These are phyloP conservation scores for Cebidichthys violaceus DNA, from an alignment of 2,113 vertebrate species.

Conservation along the genomic window DNA sequence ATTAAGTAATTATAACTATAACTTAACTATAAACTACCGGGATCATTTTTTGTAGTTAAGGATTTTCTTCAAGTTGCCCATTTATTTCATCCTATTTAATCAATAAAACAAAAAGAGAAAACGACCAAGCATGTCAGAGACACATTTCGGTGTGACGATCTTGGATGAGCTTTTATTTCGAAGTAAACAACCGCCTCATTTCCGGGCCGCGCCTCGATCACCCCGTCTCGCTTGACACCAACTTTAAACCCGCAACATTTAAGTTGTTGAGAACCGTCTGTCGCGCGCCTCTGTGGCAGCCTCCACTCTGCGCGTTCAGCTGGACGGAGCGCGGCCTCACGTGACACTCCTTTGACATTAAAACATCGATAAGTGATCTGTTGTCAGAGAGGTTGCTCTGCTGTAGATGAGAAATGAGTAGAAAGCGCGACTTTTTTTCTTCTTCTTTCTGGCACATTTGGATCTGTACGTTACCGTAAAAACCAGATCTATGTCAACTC, in stretches of 20 bases:
- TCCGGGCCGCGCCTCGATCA: constrained; percentile 6
- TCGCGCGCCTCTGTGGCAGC: background rate
- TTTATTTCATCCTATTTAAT: background rate
- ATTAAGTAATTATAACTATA: background rate
- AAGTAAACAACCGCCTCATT: background rate
- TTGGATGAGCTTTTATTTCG: constrained; percentile 51
- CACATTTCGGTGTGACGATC: background rate
- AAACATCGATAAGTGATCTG: background rate
- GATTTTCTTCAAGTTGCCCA: background rate
- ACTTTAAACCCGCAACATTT: constrained; percentile 21
- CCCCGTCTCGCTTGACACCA: background rate
- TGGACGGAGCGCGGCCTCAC: background rate
- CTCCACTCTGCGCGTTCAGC: background rate
- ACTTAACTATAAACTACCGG: background rate
- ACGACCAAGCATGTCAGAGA: too few species aligned
- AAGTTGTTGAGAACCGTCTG: constrained; percentile 44
- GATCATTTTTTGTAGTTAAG: too few species aligned
- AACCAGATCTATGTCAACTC: background rate
- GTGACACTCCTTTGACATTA: background rate
- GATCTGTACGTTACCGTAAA: background rate
- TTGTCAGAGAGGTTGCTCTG: background rate
- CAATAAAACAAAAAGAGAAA: background rate
- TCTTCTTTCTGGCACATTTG: constrained; percentile 11
- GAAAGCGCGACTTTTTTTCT: background rate
- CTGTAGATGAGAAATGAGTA: background rate